Evolutionary conservation across 2,113 vertebrate genomes (phyloP), one percentile per base, ranked within the genome.

Genomic region (Apodemus speciosus): DNA sequence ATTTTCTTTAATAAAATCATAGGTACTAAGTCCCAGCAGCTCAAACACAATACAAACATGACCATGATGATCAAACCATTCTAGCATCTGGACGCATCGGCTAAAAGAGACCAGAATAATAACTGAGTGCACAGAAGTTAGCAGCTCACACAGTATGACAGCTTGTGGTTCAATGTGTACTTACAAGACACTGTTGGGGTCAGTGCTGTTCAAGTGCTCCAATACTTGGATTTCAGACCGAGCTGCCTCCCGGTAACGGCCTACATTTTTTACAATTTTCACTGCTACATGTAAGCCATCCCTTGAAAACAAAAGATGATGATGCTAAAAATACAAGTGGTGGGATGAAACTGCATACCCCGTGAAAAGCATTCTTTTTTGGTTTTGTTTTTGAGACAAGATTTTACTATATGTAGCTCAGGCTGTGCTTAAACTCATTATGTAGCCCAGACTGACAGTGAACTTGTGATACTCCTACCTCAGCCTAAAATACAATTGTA

Each of bases 221-320:
- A 99, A 98, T 83, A 99, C 99, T 96, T 99, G 98, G 97, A 99
- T 99, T 98, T 99, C 99, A 97, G 99, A 99, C 97, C 98, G 98
- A 75, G 99, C 99, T 90, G 99, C 99, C 94, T 99, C 99, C 71
- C 99, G 98, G 97, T 99, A 99, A 97, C 99, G 99, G 97, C 99
- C 99, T 97, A 99, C 98, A 97, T 99, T 99, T 99, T 99, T 99
- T 97, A 99, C 99, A 84, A 99, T 99, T 99, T 99, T 99, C 98
- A 99, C 98, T 96, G 99, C 99, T 85, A 99, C 98, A 88, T 98
- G 99, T 96, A 98, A 98, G 97, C 98, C 98, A 95, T 98, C 98
- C 98, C 98, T 97, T 96, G 69, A 95, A 97, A 98, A 98, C 13
- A 95, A 98, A 97, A 96, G 94, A 89, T 72, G 95, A 95, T 83